These are phyloP conservation scores for Colaptes auratus DNA, from an alignment of 2,113 vertebrate genomes.

Conservation along the genomic window DNA sequence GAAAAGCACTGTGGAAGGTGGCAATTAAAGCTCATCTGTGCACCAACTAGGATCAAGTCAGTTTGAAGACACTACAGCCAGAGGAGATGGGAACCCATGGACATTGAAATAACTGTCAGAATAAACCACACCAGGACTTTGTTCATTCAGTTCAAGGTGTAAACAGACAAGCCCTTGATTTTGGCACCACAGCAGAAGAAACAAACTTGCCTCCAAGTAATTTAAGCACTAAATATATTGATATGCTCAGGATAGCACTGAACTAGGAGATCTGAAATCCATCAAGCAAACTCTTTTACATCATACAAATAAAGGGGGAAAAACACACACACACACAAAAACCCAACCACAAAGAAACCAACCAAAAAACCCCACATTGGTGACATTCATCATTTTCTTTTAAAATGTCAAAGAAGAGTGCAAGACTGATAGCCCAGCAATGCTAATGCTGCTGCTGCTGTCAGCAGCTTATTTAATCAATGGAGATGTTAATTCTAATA, in stretches of 20 bases:
- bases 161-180: not conserved
- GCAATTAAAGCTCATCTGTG: not conserved
- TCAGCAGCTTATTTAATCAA: constrained; percentile 49
- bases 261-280: constrained; percentile 4
- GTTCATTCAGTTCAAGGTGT: not conserved
- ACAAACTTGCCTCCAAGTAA: not conserved
- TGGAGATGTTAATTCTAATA: constrained; percentile 35
- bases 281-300: constrained; percentile 4
- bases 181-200: not conserved
- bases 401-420: constrained; percentile 9
- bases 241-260: not conserved
- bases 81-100: not conserved
- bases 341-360: too few relatives aligned
- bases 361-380: not conserved
- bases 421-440: not conserved
- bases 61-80: not conserved
- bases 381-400: constrained; percentile 46
- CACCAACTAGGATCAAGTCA: not conserved
- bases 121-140: not conserved
- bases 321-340: too few relatives aligned
- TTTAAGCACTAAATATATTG: not conserved
- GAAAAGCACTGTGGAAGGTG: not conserved
- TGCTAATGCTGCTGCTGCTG: not conserved
- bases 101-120: not conserved
- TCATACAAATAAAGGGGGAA: not conserved